Percentiles rank a stretch among this genome's conserved stretches.
Evolutionary conservation across 2,888 invertebrate genomes (phyloP).

Genomic region (Venustoraphidia nigricollis): DNA sequence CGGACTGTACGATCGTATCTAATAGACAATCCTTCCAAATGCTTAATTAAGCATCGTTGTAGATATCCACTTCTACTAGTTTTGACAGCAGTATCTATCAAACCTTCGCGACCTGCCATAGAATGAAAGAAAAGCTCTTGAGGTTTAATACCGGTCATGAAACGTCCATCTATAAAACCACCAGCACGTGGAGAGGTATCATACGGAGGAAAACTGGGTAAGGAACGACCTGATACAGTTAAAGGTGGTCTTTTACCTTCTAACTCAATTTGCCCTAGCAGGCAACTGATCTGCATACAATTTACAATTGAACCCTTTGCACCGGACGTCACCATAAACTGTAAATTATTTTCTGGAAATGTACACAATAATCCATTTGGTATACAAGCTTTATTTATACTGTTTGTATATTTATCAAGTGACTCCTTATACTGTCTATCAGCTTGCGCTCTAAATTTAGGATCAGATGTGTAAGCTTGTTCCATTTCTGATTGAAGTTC

Average conservation of each 20-base stretch:
- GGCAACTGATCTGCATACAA: constrained; percentile 95
- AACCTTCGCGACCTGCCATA: constrained; percentile 98
- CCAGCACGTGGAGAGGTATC: constrained; percentile 85
- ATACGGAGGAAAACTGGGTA: constrained; percentile 83
- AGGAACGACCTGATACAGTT: constrained; percentile 81
- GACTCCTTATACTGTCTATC: constrained; percentile 71
- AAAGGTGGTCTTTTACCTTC: constrained; percentile 94
- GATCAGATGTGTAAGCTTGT: constrained; percentile 50
- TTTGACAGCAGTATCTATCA: constrained; percentile 99
- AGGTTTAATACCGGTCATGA: constrained; percentile 95
- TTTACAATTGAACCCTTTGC: constrained; percentile 98
- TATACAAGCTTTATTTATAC: constrained; percentile 75
- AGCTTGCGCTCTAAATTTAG: constrained; percentile 62
- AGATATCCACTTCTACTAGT: constrained; percentile 97
- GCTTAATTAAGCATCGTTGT: constrained; percentile 93
- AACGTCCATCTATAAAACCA: constrained; percentile 91
- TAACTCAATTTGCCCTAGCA: constrained; percentile 95
- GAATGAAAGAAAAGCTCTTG: constrained; percentile 99
- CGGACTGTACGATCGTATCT: constrained; percentile 91
- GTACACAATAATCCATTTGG: constrained; percentile 69
- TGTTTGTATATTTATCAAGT: constrained; percentile 74
- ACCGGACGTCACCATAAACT: constrained; percentile 95
- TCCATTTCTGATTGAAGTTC: constrained; percentile 52
- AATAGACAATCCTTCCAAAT: constrained; percentile 88
- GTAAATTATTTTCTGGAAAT: constrained; percentile 93